Evolutionary conservation across 2,797 vertebrate species (phyloP).

Genomic region (Spondyliosoma cantharus): DNA sequence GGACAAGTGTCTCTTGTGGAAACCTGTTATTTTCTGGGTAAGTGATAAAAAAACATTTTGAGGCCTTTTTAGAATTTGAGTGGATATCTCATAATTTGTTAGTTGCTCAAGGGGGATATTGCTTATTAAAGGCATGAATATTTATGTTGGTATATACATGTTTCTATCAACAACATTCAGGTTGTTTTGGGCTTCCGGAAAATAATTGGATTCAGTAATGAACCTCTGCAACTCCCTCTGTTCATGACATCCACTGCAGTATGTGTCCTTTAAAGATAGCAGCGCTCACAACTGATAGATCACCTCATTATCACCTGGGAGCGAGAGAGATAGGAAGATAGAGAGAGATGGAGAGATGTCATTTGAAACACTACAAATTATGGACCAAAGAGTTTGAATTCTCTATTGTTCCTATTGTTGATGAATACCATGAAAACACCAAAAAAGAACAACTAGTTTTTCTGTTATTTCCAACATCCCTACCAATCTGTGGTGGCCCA

Average conservation of each 20-base stretch:
- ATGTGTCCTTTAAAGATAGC: constrained; percentile 65
- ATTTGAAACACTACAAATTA: background rate
- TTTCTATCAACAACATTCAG: constrained; percentile 79
- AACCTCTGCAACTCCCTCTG: constrained; percentile 71
- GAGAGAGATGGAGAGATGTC: background rate
- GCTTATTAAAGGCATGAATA: constrained; percentile 80
- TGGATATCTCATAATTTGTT: constrained; percentile 78
- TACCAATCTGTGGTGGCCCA: background rate
- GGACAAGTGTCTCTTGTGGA: constrained; percentile 77
- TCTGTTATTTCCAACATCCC: background rate
- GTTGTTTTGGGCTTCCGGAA: constrained; percentile 74
- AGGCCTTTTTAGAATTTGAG: constrained; percentile 73
- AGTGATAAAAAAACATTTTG: constrained; percentile 78
- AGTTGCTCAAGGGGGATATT: constrained; percentile 70
- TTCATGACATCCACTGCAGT: constrained; percentile 58
- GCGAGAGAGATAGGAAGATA: background rate
- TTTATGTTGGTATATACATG: constrained; percentile 77
- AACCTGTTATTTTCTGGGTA: constrained; percentile 73
- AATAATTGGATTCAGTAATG: constrained; percentile 77
- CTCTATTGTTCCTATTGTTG: background rate
- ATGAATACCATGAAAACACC: background rate
- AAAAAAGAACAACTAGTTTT: background rate
- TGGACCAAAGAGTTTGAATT: background rate
- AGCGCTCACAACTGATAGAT: constrained; percentile 44
- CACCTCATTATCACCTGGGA: constrained; percentile 12